Conservation (phyloP, 2,888 invertebrate species). For the Ichneumoninae sp. region DNA sequence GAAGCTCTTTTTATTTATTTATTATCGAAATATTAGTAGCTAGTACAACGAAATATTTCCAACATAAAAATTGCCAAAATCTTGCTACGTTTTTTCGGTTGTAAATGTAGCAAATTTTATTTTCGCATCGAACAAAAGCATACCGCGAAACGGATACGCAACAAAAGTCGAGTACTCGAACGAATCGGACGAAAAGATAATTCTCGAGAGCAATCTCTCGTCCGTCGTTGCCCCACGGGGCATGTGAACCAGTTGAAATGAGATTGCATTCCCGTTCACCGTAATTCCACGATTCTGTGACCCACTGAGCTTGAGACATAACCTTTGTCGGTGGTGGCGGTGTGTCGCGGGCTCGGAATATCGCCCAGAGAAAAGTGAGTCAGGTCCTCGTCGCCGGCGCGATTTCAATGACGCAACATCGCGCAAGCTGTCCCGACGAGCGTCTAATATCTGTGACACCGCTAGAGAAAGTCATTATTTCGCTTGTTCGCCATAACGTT, state of each 20-base stretch:
- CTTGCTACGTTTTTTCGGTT: too few species aligned
- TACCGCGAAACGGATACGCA: not conserved
- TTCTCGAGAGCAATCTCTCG: not conserved
- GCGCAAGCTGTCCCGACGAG: slow-evolving; percentile 47
- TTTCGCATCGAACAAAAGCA: not conserved
- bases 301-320: slow-evolving; percentile 84
- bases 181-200: not conserved
- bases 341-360: slow-evolving; percentile 45
- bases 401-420: slow-evolving; percentile 72
- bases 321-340: slow-evolving; percentile 78
- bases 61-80: too few species aligned
- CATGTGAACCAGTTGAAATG: slow-evolving; percentile 40
- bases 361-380: slow-evolving; percentile 66
- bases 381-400: slow-evolving; percentile 58
- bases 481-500: slow-evolving; percentile 76
- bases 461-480: slow-evolving; percentile 84
- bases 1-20: too few species aligned
- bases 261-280: slow-evolving; percentile 16
- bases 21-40: too few species aligned
- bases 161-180: slow-evolving; percentile 10
- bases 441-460: slow-evolving; percentile 73
- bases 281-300: slow-evolving; percentile 73
- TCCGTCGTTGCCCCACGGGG: not conserved
- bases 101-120: too few species aligned
- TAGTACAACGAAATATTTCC: not conserved